These are phyloP conservation scores for Penaeus japonicus DNA, from an alignment of 1,140 invertebrate genomes.

Conservation along the genomic window DNA sequence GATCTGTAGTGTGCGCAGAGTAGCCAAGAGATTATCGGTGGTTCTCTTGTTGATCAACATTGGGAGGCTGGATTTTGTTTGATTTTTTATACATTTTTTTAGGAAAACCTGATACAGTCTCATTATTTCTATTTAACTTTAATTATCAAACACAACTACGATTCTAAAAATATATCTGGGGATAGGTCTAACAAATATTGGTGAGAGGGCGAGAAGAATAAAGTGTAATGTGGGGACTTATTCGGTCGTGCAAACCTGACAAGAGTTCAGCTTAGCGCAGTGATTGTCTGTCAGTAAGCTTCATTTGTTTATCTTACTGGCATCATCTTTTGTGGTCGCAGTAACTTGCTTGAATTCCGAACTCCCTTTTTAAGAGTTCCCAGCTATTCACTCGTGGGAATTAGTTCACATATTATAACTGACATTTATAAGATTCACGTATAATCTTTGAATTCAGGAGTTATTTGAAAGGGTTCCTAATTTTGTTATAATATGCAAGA, in stretches of 20 bases:
- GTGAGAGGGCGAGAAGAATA: slow-evolving; percentile 24
- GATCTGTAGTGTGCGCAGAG: slow-evolving; percentile 37
- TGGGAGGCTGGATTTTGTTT: no score
- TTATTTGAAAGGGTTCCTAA: no score
- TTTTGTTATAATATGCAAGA: no score
- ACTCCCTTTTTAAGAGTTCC: background rate
- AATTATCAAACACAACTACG: slow-evolving; percentile 36
- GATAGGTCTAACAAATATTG: slow-evolving; percentile 37
- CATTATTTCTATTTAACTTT: background rate
- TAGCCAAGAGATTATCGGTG: background rate
- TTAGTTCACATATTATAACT: no score
- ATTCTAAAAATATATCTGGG: slow-evolving; percentile 54
- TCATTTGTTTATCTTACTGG: background rate
- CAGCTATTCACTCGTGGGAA: no score
- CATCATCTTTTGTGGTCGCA: background rate
- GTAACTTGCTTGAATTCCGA: background rate
- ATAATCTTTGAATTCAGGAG: no score
- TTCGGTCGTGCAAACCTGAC: slow-evolving; percentile 14
- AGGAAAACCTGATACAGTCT: no score
- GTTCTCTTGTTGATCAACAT: no score
- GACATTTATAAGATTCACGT: no score
- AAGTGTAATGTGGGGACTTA: background rate
- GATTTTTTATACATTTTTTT: no score
- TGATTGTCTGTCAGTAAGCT: slow-evolving; percentile 44
- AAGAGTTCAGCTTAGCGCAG: slow-evolving; percentile 1